Evolutionary conservation across 2,113 vertebrate genomes (phyloP).

Genomic region (Pantherophis guttatus): DNA sequence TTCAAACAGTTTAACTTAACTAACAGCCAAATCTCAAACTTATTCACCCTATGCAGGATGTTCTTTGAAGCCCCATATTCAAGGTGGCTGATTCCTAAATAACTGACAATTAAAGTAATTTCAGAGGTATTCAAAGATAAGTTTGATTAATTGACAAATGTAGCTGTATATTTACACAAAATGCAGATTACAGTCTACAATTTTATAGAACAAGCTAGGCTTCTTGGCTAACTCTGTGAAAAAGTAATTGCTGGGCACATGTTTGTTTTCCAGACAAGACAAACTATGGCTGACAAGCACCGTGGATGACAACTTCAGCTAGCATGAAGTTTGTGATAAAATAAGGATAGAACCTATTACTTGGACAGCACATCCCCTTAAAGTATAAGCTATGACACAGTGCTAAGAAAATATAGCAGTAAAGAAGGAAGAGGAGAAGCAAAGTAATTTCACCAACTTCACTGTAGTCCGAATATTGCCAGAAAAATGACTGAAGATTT

Average conservation of each 20-base stretch:
- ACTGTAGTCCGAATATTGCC: background rate
- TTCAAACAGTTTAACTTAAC: background rate
- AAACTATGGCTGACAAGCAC: background rate
- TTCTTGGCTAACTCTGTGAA: background rate
- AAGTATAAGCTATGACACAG: background rate
- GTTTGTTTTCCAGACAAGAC: background rate
- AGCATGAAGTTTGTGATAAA: background rate
- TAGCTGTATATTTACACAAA: background rate
- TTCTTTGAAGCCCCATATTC: background rate
- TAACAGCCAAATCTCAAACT: background rate
- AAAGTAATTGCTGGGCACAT: background rate
- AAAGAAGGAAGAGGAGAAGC: background rate
- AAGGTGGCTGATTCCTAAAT: background rate
- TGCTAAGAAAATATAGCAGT: background rate
- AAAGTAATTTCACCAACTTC: constrained; percentile 3
- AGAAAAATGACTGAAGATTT: background rate
- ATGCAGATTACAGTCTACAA: background rate
- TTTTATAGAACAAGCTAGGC: background rate
- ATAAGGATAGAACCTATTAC: background rate
- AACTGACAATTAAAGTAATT: background rate
- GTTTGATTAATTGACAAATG: background rate
- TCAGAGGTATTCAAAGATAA: no score
- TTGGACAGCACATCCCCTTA: background rate
- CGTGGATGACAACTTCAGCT: background rate
- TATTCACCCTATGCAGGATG: background rate